Percentiles rank a stretch among this genome's conserved stretches.
Conservation (phyloP, 2,113 vertebrate genomes). For the Oreochromis niloticus region DNA sequence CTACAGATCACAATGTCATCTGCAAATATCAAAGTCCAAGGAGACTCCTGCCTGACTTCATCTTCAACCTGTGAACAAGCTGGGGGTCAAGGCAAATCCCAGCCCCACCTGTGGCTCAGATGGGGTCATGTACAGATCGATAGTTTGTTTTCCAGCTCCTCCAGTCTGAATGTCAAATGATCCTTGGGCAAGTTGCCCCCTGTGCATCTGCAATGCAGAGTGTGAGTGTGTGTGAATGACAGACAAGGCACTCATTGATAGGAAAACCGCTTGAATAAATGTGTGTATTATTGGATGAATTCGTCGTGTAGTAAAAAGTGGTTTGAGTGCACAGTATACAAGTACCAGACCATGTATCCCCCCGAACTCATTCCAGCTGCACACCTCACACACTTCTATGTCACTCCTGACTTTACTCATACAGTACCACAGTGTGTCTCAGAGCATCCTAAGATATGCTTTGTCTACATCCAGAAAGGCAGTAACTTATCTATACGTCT, state of each 20-base stretch:
- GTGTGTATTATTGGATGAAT: background rate
- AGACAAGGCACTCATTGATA: background rate
- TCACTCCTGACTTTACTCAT: background rate
- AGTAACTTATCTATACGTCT: background rate
- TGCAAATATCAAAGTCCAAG: background rate
- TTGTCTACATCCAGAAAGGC: background rate
- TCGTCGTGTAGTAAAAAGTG: background rate
- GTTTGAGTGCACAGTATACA: background rate
- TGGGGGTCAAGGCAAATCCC: background rate
- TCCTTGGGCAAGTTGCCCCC: background rate
- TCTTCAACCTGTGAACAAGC: background rate
- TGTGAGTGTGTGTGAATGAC: background rate
- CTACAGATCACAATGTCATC: background rate
- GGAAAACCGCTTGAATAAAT: background rate
- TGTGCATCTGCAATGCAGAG: background rate
- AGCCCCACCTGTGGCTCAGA: background rate
- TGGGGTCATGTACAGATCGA: background rate
- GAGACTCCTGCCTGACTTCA: background rate
- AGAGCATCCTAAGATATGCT: background rate
- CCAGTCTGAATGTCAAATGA: background rate
- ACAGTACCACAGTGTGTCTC: background rate
- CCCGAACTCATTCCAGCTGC: background rate
- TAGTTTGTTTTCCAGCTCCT: background rate
- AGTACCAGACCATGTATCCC: background rate
- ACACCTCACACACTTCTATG: background rate